Conservation (phyloP, 1,140 invertebrate genomes). For the Drosophila takahashii region DNA sequence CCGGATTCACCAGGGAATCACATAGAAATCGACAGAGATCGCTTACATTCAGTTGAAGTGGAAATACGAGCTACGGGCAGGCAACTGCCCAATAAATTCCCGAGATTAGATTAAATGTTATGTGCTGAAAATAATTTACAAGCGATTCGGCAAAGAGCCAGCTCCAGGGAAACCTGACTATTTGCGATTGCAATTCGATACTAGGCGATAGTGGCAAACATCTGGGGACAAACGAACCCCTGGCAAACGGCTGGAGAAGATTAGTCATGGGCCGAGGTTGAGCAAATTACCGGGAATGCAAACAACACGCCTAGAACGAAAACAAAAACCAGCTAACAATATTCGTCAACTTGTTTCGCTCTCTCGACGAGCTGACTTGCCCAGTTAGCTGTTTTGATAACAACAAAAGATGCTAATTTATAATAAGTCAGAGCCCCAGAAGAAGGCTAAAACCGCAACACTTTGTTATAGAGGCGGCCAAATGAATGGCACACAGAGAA, state of each 20-base stretch:
- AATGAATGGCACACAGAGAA: constrained; percentile 28
- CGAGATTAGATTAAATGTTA: constrained; percentile 47
- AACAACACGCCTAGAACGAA: constrained; percentile 37
- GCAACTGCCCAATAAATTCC: constrained; percentile 31
- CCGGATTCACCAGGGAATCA: constrained; percentile 1
- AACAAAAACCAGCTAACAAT: constrained; percentile 14
- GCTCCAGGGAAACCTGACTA: constrained; percentile 17
- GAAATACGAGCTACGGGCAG: constrained; percentile 23
- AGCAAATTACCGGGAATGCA: constrained; percentile 32
- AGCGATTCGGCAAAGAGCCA: constrained; percentile 12
- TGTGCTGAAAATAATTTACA: constrained; percentile 12
- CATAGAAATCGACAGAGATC: constrained; percentile 16
- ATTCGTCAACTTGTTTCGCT: constrained; percentile 17
- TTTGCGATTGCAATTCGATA: constrained; percentile 55
- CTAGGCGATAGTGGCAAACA: constrained; percentile 16
- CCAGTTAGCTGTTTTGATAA: constrained; percentile 53
- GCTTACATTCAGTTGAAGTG: background rate
- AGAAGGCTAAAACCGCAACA: constrained; percentile 42
- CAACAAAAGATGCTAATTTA: constrained; percentile 71
- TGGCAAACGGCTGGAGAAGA: constrained; percentile 1
- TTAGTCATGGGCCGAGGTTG: constrained; percentile 28
- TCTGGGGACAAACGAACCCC: constrained; percentile 19
- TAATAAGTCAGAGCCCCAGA: constrained; percentile 27
- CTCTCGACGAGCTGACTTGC: background rate
- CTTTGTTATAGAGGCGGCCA: constrained; percentile 20